These are phyloP conservation scores for Pseudocheirus occidentalis DNA, from an alignment of 2,797 vertebrate genomes.

Conservation along the genomic window DNA sequence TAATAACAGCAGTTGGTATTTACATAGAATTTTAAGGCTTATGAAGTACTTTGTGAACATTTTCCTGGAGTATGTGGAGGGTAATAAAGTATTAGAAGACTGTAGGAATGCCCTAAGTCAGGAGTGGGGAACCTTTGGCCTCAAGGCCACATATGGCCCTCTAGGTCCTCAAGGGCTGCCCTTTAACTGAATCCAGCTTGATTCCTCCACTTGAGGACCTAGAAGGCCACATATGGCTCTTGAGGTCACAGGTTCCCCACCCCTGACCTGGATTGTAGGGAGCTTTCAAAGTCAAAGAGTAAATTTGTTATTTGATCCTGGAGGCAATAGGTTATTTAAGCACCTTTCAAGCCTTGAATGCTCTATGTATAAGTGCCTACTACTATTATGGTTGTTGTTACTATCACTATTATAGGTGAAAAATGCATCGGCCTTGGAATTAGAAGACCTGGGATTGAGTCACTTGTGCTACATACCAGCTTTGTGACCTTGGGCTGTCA, in stretches of 20 bases:
- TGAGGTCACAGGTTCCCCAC: no score
- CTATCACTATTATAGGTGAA: not conserved
- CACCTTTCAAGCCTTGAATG: not conserved
- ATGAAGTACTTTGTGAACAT: not conserved
- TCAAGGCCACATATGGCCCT: no score
- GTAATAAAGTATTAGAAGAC: not conserved
- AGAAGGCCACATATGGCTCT: no score
- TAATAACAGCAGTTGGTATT: not conserved
- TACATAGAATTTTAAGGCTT: not conserved
- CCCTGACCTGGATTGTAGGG: not conserved
- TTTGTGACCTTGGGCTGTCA: not conserved
- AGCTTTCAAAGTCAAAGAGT: not conserved
- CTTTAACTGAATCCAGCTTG: no score
- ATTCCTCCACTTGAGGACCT: no score
- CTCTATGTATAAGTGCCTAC: not conserved
- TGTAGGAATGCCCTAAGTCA: not conserved
- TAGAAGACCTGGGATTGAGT: not conserved
- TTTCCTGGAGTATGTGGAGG: not conserved
- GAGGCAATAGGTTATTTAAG: not conserved
- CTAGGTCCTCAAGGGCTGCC: no score
- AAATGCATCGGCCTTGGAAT: not conserved
- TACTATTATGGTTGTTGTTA: not conserved
- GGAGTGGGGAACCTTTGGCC: no score
- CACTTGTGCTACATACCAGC: no score
- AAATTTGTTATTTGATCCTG: not conserved